Evolutionary conservation across 2,888 invertebrate genomes (phyloP).

Genomic region (Erannis defoliaria): DNA sequence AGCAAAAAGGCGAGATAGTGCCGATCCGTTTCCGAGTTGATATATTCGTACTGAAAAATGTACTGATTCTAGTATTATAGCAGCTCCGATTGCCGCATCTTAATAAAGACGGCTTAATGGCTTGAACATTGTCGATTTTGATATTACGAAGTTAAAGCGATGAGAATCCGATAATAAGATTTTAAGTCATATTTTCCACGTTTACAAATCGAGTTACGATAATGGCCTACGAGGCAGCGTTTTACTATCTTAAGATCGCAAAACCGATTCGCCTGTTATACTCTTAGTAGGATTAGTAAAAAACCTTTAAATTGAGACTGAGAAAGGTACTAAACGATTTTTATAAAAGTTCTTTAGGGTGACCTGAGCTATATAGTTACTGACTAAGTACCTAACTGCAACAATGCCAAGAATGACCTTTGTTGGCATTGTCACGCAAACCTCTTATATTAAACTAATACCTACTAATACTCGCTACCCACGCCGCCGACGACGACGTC

Average conservation of each 20-base stretch:
- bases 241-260: neutral
- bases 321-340: neutral
- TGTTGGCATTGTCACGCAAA: slow-evolving; percentile 40
- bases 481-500: slow-evolving; percentile 16
- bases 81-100: slow-evolving; percentile 11
- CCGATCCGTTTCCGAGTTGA: too few species aligned
- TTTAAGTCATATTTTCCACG: slow-evolving; percentile 16
- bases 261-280: neutral
- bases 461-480: slow-evolving; percentile 18
- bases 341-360: neutral
- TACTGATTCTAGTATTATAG: slow-evolving; percentile 20
- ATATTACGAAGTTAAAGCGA: slow-evolving; percentile 19
- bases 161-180: slow-evolving; percentile 29
- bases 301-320: neutral
- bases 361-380: neutral
- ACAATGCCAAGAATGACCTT: slow-evolving; percentile 40
- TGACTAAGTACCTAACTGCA: slow-evolving; percentile 31
- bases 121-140: slow-evolving; percentile 20
- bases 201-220: slow-evolving; percentile 13
- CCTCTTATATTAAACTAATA: slow-evolving; percentile 28
- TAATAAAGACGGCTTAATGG: slow-evolving; percentile 18
- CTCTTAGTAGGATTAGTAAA: neutral
- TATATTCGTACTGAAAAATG: slow-evolving; percentile 25
- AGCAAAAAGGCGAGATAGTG: too few species aligned
- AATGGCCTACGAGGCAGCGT: neutral